Evolutionary conservation across 2,797 vertebrate genomes (phyloP).

Genomic region (Microctenopoma steveboyesi): DNA sequence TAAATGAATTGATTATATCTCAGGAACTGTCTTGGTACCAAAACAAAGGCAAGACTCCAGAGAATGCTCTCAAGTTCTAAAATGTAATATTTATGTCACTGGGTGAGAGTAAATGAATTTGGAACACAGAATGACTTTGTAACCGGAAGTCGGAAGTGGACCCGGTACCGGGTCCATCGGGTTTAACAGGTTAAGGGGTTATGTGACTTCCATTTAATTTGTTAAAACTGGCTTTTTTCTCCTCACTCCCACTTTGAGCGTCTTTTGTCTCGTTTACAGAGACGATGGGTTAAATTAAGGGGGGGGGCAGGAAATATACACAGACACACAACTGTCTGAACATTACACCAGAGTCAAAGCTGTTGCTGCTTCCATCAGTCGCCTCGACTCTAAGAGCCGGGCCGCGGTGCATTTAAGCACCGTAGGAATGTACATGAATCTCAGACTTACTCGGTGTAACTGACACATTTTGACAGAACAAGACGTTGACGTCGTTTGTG

Average conservation of each 20-base stretch:
- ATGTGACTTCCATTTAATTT: conserved; percentile 65
- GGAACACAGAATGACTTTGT: no score
- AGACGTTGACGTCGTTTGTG: no score
- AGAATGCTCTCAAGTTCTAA: no score
- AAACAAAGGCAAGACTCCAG: no score
- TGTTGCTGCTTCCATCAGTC: not conserved
- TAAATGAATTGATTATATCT: no score
- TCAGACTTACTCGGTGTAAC: no score
- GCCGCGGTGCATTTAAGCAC: conserved; percentile 1
- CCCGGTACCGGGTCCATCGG: no score
- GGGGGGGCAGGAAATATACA: not conserved
- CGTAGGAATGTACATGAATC: not conserved
- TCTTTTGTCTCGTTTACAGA: conserved; percentile 43
- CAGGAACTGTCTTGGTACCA: no score
- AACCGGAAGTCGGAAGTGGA: no score
- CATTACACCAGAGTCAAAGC: not conserved
- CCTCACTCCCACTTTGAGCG: conserved; percentile 15
- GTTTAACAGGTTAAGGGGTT: not conserved
- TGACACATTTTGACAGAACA: not conserved
- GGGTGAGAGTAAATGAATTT: no score
- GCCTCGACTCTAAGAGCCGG: no score
- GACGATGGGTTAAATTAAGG: conserved; percentile 37
- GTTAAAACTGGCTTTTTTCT: conserved; percentile 56
- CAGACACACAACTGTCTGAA: not conserved
- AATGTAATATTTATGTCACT: no score